Evolutionary conservation across 2,888 invertebrate species (phyloP), one percentile per base, ranked within the genome.

Genomic region (Drepanosiphum platanoidis): DNA sequence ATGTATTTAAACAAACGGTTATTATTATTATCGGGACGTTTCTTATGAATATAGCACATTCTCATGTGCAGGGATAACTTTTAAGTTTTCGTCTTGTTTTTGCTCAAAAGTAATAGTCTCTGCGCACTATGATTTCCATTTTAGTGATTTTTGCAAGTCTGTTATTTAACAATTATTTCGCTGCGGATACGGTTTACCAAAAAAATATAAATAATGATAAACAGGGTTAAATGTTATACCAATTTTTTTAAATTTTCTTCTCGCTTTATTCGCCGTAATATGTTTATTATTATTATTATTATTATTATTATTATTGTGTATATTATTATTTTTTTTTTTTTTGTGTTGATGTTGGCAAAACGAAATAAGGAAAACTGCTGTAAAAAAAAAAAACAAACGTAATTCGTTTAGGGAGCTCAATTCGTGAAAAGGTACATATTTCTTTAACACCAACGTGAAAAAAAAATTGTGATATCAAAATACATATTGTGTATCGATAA

Each of bases 171-270:
- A 68, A 84, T 66, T 84, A 84, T 68, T 84, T 84, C 68, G 9
- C 75, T 75, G 83, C 34, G 66, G 64, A 64, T 75, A 75, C 22
- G 22, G 36, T 84, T 84, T 39, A 84, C 83, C 75, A 84, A 77
- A 68, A n/a, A 74, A 64, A 68, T 52, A 74, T 74, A 74, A 74
- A 74, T 74, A 75, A 75, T 75, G 46, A 75, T 84, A 75, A 84
- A 84, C 83, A 84, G 83, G 83, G 83, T 84, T 84, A 75, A n/a
- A 84, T 68, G 64, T 81, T 81, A 81, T 81, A 71, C 70, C 58
- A 71, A 58, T 71, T 81, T 39, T 18, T 58, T 61, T 27, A 68
- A 71, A 71, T 70, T 81, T 70, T 81, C 58, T 71, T 81, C 78
- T 66, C 13, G 52, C 30, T 58, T 71, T 71, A 13, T 71, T 71